Base-by-base conservation (phyloP, 1,140 invertebrate species). In the Drosophila setifemur region DNA sequence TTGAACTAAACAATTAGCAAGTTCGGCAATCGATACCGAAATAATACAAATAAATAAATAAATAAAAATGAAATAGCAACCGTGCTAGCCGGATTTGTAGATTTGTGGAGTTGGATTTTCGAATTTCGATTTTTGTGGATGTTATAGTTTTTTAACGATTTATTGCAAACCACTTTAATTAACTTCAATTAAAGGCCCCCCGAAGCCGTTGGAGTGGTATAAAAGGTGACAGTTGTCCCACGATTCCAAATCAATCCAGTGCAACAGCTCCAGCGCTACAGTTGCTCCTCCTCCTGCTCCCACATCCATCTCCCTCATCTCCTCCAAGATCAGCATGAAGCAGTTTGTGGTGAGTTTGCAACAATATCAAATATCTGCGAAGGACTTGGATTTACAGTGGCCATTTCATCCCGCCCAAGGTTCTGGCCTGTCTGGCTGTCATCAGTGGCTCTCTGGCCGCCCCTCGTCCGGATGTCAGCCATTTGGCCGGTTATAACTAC, bases 81-180 rank as follows among this genome's bases (percentile, higher is more conserved):
- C 43, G 73, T 70, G 50, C 55, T 42, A 87, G 78, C 78, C 83
- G 83, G 83, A 88, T 88, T 88, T 88, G 33, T 47, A 71, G 54
- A 25, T 64, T 45, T 73, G 71, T n/a, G 2, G 11, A 19, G 31
- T 23, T 18, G 40, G 25, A 37, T 37, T n/a, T 63, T 37, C 7
- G 54, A 23, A 21, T 19, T 60, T n/a, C 31, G n/a, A 12, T 43
- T 14, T 64, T 23, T 26, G n/a, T 45, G 26, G 60, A 33, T 78
- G 48, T 72, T 73, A 88, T 75, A 75, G 47, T 75, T 85, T 86
- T 78, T 85, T 79, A 71, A 85, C 81, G 64, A 86, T 86, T 86
- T 76, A 86, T 81, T 85, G 81, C 81, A 85, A 85, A 86, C 64
- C 71, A 86, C 53, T 76, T 86, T 73, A 86, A 86, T 86, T 86